A percentile compares a stretch with the other conserved stretches of the same genome.
These are phyloP conservation scores for Rhynchonema sp. DNA, from an alignment of 2,888 invertebrate species.

Conservation along the genomic window DNA sequence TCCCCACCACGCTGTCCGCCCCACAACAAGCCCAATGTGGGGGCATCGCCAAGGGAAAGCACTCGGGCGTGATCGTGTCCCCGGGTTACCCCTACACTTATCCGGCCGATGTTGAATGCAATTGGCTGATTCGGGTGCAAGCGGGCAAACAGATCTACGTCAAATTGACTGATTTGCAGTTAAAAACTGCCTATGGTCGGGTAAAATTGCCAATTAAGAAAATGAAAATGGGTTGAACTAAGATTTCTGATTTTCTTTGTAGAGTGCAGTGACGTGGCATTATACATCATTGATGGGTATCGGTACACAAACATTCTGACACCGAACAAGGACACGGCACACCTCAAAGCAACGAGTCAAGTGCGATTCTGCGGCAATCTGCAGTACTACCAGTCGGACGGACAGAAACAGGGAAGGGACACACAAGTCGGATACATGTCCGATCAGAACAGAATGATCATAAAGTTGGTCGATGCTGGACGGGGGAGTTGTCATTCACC, in stretches of 20 bases:
- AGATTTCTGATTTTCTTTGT: conserved; percentile 5
- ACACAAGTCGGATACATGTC: conserved; percentile 30
- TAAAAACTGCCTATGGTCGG: conserved; percentile 27
- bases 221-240: no score
- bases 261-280: conserved; percentile 31
- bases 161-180: conserved; percentile 30
- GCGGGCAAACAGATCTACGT: conserved; percentile 30
- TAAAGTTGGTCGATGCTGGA: conserved; percentile 17
- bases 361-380: conserved; percentile 30
- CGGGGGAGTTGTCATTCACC: neutral
- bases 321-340: neutral
- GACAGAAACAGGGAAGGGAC: no score
- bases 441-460: conserved; percentile 27
- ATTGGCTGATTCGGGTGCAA: conserved; percentile 33
- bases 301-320: conserved; percentile 11
- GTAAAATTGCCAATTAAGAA: neutral
- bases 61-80: conserved; percentile 27
- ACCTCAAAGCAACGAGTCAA: neutral
- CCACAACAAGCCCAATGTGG: neutral
- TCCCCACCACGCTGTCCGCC: neutral
- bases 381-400: conserved; percentile 31
- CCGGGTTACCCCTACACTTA: conserved; percentile 32
- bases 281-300: conserved; percentile 32
- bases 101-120: conserved; percentile 30
- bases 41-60: neutral